These are phyloP conservation scores for Drosophila carrolli DNA, from an alignment of 1,140 invertebrate genomes.

Conservation along the genomic window DNA sequence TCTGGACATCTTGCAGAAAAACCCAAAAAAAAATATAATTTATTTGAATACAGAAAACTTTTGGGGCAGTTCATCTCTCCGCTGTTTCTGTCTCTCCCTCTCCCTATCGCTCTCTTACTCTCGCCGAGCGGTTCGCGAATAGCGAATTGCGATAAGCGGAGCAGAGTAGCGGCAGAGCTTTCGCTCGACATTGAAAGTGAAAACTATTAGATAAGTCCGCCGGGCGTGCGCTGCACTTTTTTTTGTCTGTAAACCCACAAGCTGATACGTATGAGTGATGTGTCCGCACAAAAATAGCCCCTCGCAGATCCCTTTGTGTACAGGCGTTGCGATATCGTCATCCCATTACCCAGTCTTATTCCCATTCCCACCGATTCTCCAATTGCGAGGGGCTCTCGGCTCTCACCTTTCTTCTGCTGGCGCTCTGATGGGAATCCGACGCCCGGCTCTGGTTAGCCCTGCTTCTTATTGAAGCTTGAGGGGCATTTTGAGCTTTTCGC, in stretches of 20 bases:
- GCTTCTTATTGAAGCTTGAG: constrained; percentile 11
- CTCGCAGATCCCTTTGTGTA: too few species aligned
- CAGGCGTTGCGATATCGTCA: constrained; percentile 1
- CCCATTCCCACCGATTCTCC: constrained; percentile 29
- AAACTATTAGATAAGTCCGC: constrained; percentile 75
- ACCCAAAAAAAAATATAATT: background rate
- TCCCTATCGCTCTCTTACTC: background rate
- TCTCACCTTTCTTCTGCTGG: constrained; percentile 38
- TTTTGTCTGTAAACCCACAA: constrained; percentile 4
- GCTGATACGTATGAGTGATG: constrained; percentile 7
- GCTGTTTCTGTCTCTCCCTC: background rate
- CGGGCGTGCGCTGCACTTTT: constrained; percentile 60
- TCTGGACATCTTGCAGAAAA: constrained; percentile 22
- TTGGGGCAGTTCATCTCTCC: constrained; percentile 9
- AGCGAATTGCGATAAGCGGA: constrained; percentile 27
- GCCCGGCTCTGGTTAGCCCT: constrained; percentile 11
- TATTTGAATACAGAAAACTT: constrained; percentile 27
- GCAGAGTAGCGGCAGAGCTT: constrained; percentile 29
- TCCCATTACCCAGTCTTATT: constrained; percentile 2
- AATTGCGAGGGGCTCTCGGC: constrained; percentile 3
- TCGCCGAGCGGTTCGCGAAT: constrained; percentile 1
- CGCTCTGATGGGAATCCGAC: constrained; percentile 32
- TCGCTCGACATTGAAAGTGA: constrained; percentile 73
- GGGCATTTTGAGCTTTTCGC: background rate
- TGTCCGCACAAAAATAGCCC: constrained; percentile 28